phyloP scores from a whole-genome alignment of 2,888 invertebrate genomes.

The Lithosia quadra region DNA sequence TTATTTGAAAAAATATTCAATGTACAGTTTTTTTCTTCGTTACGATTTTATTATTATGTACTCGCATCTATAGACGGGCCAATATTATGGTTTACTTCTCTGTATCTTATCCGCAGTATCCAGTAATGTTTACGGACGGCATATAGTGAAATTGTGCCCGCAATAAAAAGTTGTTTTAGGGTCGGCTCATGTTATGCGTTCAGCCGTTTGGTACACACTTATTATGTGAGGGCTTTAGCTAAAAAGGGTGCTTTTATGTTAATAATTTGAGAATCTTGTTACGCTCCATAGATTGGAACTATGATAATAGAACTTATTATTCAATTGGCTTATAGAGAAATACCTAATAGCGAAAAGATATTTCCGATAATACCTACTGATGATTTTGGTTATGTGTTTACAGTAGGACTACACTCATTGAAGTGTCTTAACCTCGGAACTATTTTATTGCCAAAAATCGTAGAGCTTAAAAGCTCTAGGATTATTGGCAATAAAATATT shows the following conservation, averaged over 20 bases:
- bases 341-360: no score
- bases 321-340: not conserved
- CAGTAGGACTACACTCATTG: no score
- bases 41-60: not conserved
- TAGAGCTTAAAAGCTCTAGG: no score
- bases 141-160: constrained; percentile 39
- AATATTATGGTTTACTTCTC: not conserved
- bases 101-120: constrained; percentile 31
- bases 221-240: constrained; percentile 22
- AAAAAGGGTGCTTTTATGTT: not conserved
- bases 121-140: constrained; percentile 40
- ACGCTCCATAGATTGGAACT: not conserved
- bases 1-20: no score
- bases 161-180: constrained; percentile 48
- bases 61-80: not conserved
- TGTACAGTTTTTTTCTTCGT: not conserved
- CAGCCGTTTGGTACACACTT: constrained; percentile 21
- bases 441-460: no score
- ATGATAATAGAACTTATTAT: not conserved
- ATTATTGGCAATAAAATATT: no score
- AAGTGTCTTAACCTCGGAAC: no score
- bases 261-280: not conserved
- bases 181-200: constrained; percentile 30
- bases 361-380: no score
- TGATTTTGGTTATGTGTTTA: no score